Base-by-base conservation (phyloP, 2,797 vertebrate species). In the Lindbergichthys nudifrons region DNA sequence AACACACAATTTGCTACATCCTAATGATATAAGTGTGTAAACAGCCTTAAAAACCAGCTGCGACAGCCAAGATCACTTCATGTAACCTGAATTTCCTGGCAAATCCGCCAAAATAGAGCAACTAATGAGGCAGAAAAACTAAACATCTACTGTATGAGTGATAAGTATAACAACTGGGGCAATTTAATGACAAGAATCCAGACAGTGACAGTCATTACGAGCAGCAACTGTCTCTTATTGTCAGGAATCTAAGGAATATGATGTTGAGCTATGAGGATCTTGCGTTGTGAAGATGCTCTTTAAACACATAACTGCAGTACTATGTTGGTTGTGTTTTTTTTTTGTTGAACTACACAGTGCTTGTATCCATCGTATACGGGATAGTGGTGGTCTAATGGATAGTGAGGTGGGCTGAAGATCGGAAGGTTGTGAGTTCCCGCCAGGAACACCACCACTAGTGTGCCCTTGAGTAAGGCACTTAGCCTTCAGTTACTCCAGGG, bases 31-130 rank as follows among this genome's bases (percentile, higher is more conserved):
- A 52, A 54, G 36, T 45, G 21, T 15, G 5, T 65, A 75, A 83
- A 75, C 53, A 76, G 23, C 39, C 81, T 50, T 51, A 69, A 54
- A 74, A 77, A 60, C 30, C 26, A 61, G 14, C 42, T 53, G 65
- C 53, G 48, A 66, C 53, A 26, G 41, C 30, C 51, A 42, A 26
- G 51, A 67, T 64, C 26, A 23, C 39, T 36, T 51, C 10, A 67
- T 43, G 15, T 51, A 39, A 52, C 4, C 52, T 16, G 45, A 56
- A 68, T 72, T 72, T 63, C 5, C 41, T 50, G 19, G 43, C 43
- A 63, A 10, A 26, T 7, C 18, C 13, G 19, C 14, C 3, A 75
- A 75, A 75, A 65, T 26, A 41, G 48, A 73, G 68, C 15, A 30
- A 65, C 53, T 45, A 73, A 64, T 69, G 57, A 74, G 56, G 14